phyloP scores from a whole-genome alignment of 2,113 vertebrate genomes.

The Cephalopholis sonnerati region DNA sequence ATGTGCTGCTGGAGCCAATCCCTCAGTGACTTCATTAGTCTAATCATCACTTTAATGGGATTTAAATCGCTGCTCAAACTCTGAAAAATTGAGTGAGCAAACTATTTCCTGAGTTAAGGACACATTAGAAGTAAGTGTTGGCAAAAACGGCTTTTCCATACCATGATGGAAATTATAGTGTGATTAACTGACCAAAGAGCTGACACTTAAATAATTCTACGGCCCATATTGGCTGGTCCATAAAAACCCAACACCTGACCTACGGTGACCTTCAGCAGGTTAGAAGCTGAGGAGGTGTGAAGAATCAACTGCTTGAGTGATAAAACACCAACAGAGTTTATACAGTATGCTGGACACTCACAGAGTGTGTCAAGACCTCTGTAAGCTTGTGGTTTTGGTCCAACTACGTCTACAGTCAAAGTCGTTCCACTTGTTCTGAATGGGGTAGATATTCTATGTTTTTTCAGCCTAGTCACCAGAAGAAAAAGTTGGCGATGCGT shows the following conservation, averaged over 20 bases:
- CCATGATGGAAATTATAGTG: slow-evolving; percentile 52
- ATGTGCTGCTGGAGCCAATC: slow-evolving; percentile 33
- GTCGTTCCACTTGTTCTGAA: not conserved
- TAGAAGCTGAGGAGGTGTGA: not conserved
- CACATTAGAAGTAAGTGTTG: slow-evolving; percentile 61
- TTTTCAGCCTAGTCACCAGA: too few species aligned
- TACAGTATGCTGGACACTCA: too few species aligned
- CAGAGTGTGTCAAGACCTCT: not conserved
- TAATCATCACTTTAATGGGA: slow-evolving; percentile 75
- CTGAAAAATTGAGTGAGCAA: slow-evolving; percentile 71
- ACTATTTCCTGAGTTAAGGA: slow-evolving; percentile 68
- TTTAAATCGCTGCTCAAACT: slow-evolving; percentile 75
- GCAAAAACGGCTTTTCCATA: slow-evolving; percentile 30
- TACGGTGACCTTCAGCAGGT: slow-evolving; percentile 16
- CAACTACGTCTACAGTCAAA: not conserved
- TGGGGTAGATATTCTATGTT: too few species aligned
- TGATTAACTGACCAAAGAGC: slow-evolving; percentile 61
- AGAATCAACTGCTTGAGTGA: not conserved
- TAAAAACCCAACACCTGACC: slow-evolving; percentile 2
- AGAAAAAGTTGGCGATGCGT: too few species aligned
- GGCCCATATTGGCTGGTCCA: not conserved
- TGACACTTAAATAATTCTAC: slow-evolving; percentile 35
- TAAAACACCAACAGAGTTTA: not conserved
- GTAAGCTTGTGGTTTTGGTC: not conserved
- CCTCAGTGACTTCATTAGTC: slow-evolving; percentile 74